A percentile compares a stretch with the other conserved stretches of the same genome.
Evolutionary conservation across 2,797 vertebrate genomes (phyloP).

Genomic region (Rousettus madagascariensis): DNA sequence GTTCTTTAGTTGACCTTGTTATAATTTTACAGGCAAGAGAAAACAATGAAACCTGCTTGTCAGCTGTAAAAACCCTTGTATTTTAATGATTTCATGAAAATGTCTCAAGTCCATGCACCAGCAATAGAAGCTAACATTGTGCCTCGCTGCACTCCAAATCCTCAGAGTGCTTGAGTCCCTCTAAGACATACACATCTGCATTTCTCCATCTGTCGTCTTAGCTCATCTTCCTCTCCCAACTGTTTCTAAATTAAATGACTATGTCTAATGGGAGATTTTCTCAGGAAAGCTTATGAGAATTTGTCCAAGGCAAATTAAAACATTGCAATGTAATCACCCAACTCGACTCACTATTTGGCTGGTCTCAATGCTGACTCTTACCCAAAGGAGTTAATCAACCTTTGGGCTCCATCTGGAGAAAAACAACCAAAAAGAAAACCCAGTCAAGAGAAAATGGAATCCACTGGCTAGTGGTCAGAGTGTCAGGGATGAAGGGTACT

Average conservation of each 20-base stretch:
- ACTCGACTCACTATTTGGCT: slow-evolving; percentile 71
- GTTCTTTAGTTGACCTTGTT: slow-evolving; percentile 67
- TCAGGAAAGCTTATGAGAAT: slow-evolving; percentile 84
- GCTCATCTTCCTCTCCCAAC: slow-evolving; percentile 82
- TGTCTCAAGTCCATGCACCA: slow-evolving; percentile 45
- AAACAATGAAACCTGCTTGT: slow-evolving; percentile 71
- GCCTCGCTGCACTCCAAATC: slow-evolving; percentile 74
- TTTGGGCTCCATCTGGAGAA: slow-evolving; percentile 35
- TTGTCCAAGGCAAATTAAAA: slow-evolving; percentile 84
- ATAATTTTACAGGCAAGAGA: slow-evolving; percentile 57
- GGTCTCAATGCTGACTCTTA: slow-evolving; percentile 57
- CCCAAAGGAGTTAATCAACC: slow-evolving; percentile 51
- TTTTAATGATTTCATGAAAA: slow-evolving; percentile 74
- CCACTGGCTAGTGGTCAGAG: not conserved
- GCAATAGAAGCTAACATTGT: slow-evolving; percentile 54
- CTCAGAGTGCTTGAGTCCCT: slow-evolving; percentile 80
- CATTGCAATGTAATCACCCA: slow-evolving; percentile 78
- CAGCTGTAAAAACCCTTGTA: slow-evolving; percentile 45
- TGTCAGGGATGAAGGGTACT: not conserved
- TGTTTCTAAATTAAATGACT: slow-evolving; percentile 87
- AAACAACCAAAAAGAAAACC: slow-evolving; percentile 10
- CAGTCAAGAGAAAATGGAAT: not conserved
- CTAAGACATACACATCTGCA: slow-evolving; percentile 77
- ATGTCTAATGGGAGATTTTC: slow-evolving; percentile 85
- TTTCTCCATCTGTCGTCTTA: slow-evolving; percentile 85